Percentiles rank a stretch among this genome's conserved stretches.
Conservation (phyloP, 2,888 invertebrate species). For the Villa cingulata region DNA sequence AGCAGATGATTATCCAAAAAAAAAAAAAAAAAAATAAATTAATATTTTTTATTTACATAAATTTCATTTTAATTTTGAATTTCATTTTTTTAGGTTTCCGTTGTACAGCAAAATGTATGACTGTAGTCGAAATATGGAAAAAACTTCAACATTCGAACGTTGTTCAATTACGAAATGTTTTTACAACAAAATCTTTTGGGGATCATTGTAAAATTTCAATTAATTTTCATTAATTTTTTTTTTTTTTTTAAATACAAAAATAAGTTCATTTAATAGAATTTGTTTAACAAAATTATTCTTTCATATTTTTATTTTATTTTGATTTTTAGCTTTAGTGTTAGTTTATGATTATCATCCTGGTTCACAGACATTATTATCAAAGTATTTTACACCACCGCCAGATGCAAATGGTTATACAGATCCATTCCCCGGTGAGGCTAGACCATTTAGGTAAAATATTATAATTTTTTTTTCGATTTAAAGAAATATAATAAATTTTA, state of each 20-base stretch:
- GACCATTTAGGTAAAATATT: conserved; percentile 32
- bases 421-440: conserved; percentile 72
- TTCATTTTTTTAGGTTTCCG: conserved; percentile 50
- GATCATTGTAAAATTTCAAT: conserved; percentile 66
- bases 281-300: too few relatives aligned
- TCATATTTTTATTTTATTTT: conserved; percentile 22
- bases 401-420: conserved; percentile 50
- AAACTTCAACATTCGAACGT: conserved; percentile 90
- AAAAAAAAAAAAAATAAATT: neutral
- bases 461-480: neutral
- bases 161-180: conserved; percentile 81
- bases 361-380: conserved; percentile 72
- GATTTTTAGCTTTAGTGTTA: conserved; percentile 72
- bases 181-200: conserved; percentile 90
- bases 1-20: too few relatives aligned
- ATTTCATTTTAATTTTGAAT: too few relatives aligned
- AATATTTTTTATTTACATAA: neutral
- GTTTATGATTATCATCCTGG: conserved; percentile 93
- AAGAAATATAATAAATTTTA: neutral
- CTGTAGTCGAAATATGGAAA: conserved; percentile 86
- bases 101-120: conserved; percentile 70
- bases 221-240: too few relatives aligned
- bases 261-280: too few relatives aligned
- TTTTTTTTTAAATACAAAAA: too few relatives aligned
- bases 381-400: conserved; percentile 58